Evolutionary conservation across 2,888 invertebrate genomes (phyloP), one percentile per base, ranked within the genome.

Genomic region (Copidosoma aretas): DNA sequence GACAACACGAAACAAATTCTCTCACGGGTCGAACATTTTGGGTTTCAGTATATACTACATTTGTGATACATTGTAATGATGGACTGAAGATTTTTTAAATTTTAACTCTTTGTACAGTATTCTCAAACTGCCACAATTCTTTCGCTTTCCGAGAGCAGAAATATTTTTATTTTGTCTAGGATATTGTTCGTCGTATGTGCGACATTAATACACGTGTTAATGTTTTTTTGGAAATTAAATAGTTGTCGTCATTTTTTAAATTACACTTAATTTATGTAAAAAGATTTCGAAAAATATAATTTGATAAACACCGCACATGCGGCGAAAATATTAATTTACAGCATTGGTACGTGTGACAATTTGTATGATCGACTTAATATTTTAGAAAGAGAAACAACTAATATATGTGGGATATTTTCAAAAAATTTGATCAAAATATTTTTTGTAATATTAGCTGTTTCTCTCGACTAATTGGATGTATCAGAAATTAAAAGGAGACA

Each of bases 131-230:
- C 80, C 83, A 80, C 83, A 80, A 79, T 82, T 83, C 83, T 83
- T 83, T 83, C 83, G 83, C 82, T 82, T 79, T 82, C 83, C 83
- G 80, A 80, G 81, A 82, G 80, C 79, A 80, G 78, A 77, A 80
- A 81, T 81, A 82, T 81, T 82, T 82, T 80, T 81, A 8, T 46
- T 12, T 46, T n/a, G n/a, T n/a, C n/a, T n/a, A n/a, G 43, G 17
- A 2, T 46, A 12, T 46, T 46, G 17, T 17, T 12, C 43, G 17
- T 46, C 43, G 12, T 15, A 8, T 46, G 43, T 46, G 15, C 43
- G 43, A 32, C 32, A 8, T 32, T 32, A n/a, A 3, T 32, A 32
- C 32, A n/a, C n/a, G n/a, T n/a, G 41, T 41, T 10, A 41, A 41
- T 41, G 8, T 41, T 41, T 41, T 41, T 14, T 41, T 41, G 41